Conservation (phyloP, 2,113 vertebrate species). For the Xenotilapia flavipinnis region DNA sequence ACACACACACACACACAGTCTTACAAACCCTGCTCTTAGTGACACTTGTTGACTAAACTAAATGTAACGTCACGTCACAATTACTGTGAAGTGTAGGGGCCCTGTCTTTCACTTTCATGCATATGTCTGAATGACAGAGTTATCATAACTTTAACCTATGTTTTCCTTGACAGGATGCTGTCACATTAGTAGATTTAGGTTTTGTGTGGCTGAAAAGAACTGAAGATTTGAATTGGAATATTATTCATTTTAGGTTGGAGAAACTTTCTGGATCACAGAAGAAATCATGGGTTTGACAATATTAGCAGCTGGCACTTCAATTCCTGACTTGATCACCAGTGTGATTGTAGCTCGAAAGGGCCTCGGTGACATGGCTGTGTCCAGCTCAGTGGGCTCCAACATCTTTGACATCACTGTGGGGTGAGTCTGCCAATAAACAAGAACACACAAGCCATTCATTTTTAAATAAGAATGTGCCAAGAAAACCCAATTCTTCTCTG, state of each 20-base stretch:
- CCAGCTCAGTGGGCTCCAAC: conserved; percentile 76
- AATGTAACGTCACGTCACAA: neutral
- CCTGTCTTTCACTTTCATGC: neutral
- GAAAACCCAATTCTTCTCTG: neutral
- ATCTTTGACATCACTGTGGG: conserved; percentile 78
- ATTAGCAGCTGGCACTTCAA: conserved; percentile 73
- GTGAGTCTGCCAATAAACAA: conserved; percentile 39
- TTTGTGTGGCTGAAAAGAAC: neutral
- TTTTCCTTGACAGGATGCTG: neutral
- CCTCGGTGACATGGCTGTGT: conserved; percentile 76
- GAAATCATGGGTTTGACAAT: conserved; percentile 77
- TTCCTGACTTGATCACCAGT: conserved; percentile 75
- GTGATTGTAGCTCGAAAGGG: conserved; percentile 76
- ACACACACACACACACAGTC: neutral
- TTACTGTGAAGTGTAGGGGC: neutral
- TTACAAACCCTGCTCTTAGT: neutral
- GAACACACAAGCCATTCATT: neutral
- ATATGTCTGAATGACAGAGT: neutral
- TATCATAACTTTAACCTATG: neutral
- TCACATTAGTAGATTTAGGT: neutral
- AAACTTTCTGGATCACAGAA: conserved; percentile 74
- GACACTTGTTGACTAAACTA: neutral
- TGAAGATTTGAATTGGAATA: neutral
- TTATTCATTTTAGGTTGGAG: conserved; percentile 61
- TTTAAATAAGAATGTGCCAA: neutral